These are phyloP conservation scores for Turritopsis rubra DNA, from an alignment of 30 jellyfish, hydroid and myxozoan genomes.

Conservation along the genomic window DNA sequence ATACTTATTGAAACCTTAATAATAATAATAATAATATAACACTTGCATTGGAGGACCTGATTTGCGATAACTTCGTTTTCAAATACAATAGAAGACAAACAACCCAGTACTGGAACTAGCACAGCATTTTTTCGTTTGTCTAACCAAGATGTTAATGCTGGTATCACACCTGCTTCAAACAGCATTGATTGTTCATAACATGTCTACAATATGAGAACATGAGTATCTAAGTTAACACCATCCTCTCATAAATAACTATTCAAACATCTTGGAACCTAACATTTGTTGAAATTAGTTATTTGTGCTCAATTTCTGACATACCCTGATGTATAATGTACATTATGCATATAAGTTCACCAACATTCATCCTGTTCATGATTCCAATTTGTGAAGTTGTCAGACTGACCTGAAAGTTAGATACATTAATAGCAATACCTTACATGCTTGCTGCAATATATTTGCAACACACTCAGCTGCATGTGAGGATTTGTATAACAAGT, in stretches of 20 bases:
- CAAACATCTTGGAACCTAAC: no score
- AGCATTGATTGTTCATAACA: constrained; percentile 65
- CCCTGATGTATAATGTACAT: no score
- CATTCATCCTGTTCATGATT: no score
- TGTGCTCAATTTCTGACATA: no score
- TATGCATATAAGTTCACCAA: no score
- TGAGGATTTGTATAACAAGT: constrained; percentile 53
- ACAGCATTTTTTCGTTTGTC: constrained; percentile 45
- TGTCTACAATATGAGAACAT: constrained; percentile 38
- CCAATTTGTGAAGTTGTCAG: no score
- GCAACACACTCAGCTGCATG: constrained; percentile 92
- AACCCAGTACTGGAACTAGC: constrained; percentile 59
- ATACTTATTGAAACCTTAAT: background rate
- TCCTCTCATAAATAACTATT: no score
- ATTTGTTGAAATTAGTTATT: no score
- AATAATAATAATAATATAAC: background rate
- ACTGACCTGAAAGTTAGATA: background rate
- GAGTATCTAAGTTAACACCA: no score
- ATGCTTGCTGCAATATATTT: constrained; percentile 54
- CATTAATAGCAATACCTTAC: constrained; percentile 50
- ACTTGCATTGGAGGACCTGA: constrained; percentile 59
- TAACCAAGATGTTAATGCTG: constrained; percentile 83
- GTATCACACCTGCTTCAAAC: constrained; percentile 74
- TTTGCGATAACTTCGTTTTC: constrained; percentile 73
- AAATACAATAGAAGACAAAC: constrained; percentile 61